Evolutionary conservation across 1,140 invertebrate genomes (phyloP).

Genomic region (Drosophila cardini): DNA sequence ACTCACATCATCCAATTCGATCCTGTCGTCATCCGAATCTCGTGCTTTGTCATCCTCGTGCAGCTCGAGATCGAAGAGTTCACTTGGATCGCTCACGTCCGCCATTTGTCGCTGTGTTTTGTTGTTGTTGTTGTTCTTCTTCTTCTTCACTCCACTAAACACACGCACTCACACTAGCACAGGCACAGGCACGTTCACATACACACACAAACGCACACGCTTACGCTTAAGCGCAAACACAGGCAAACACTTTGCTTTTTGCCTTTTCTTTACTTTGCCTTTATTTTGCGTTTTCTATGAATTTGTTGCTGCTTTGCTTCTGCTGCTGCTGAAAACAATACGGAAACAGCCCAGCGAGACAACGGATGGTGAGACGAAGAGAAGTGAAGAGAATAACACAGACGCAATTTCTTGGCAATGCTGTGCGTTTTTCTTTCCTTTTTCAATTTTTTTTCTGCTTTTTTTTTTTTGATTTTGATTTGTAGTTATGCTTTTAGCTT

Average conservation of each 20-base stretch:
- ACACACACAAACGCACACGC: constrained; percentile 22
- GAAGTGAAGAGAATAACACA: constrained; percentile 10
- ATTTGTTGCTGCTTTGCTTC: constrained; percentile 55
- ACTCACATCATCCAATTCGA: constrained; percentile 92
- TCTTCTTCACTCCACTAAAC: constrained; percentile 25
- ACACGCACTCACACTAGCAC: constrained; percentile 15
- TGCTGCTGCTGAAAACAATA: constrained; percentile 47
- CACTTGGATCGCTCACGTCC: constrained; percentile 85
- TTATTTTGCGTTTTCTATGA: constrained; percentile 38
- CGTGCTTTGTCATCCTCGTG: constrained; percentile 90
- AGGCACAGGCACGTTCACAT: constrained; percentile 12
- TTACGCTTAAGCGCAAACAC: constrained; percentile 46
- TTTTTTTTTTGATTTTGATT: constrained; percentile 53
- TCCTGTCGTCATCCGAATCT: constrained; percentile 93
- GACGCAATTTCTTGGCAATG: constrained; percentile 45
- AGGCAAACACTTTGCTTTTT: constrained; percentile 49
- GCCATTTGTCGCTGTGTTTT: constrained; percentile 87
- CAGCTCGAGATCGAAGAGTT: constrained; percentile 95
- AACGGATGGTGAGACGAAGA: constrained; percentile 1
- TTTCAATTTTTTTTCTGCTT: no score
- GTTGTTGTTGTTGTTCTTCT: constrained; percentile 24
- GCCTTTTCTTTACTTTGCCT: constrained; percentile 18
- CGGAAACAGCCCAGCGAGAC: constrained; percentile 55
- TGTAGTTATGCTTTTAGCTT: constrained; percentile 46
- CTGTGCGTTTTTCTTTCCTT: constrained; percentile 1